These are phyloP conservation scores for Eurois occulta DNA, from an alignment of 2,888 invertebrate genomes.

Conservation along the genomic window DNA sequence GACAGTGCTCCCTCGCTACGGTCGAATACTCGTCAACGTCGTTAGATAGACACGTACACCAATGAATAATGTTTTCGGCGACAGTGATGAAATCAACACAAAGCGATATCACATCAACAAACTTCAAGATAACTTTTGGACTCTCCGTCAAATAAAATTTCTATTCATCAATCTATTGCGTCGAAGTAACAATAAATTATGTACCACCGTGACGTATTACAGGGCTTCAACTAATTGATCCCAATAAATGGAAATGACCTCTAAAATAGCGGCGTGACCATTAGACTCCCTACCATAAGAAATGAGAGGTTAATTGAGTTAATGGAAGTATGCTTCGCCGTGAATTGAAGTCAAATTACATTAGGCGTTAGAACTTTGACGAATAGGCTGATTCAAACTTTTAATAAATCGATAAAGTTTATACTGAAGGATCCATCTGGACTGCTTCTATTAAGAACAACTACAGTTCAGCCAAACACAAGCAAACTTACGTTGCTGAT, in stretches of 20 bases:
- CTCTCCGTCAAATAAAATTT: slow-evolving; percentile 14
- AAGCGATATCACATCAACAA: slow-evolving; percentile 27
- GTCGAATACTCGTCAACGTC: slow-evolving; percentile 70
- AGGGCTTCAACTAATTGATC: slow-evolving; percentile 82
- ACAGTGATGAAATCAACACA: slow-evolving; percentile 48
- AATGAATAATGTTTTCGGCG: slow-evolving; percentile 64
- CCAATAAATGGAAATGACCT: slow-evolving; percentile 84
- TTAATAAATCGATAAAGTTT: slow-evolving; percentile 44
- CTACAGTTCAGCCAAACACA: not conserved
- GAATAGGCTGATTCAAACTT: slow-evolving; percentile 49
- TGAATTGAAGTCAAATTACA: slow-evolving; percentile 69
- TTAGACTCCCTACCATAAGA: slow-evolving; percentile 80
- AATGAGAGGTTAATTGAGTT: slow-evolving; percentile 87
- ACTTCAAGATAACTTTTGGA: slow-evolving; percentile 7
- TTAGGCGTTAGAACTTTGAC: slow-evolving; percentile 60
- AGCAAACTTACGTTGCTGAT: slow-evolving; percentile 9
- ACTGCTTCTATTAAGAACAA: slow-evolving; percentile 16
- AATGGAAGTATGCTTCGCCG: slow-evolving; percentile 74
- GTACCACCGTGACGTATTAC: slow-evolving; percentile 34
- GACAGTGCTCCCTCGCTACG: slow-evolving; percentile 66
- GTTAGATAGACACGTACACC: slow-evolving; percentile 70
- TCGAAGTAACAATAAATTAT: slow-evolving; percentile 43
- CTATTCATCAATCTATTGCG: slow-evolving; percentile 11
- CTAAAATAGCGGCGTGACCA: slow-evolving; percentile 78
- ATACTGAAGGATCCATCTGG: slow-evolving; percentile 14